Evolutionary conservation across 2,113 vertebrate species (phyloP).

Genomic region (Acanthisitta chloris): DNA sequence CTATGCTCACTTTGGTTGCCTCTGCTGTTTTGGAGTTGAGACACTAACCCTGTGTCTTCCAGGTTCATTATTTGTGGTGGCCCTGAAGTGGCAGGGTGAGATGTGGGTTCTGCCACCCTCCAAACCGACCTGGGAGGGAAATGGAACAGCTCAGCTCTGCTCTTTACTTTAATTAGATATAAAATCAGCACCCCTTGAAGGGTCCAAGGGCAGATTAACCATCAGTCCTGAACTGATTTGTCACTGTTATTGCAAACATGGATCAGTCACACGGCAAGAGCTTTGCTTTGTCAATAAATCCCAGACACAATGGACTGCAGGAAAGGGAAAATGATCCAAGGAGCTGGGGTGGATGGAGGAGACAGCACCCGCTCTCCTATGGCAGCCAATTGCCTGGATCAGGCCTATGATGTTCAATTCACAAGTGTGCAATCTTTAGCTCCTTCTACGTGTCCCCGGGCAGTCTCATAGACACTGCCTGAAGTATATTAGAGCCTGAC

Average conservation of each 20-base stretch:
- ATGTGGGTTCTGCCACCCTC: background rate
- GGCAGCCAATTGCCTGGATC: background rate
- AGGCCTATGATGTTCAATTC: background rate
- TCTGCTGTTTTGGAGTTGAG: background rate
- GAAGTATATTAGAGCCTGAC: slow-evolving; percentile 12
- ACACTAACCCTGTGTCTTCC: background rate
- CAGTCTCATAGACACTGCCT: background rate
- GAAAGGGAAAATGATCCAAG: background rate
- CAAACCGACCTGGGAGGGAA: rapidly evolving
- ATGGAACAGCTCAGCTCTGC: background rate
- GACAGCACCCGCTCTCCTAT: background rate
- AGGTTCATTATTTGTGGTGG: background rate
- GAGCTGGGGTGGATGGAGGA: rapidly evolving
- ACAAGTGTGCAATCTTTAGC: background rate
- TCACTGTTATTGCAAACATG: background rate
- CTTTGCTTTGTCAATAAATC: slow-evolving; percentile 40
- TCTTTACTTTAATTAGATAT: background rate
- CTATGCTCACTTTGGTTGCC: rapidly evolving
- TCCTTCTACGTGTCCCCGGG: background rate
- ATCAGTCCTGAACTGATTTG: background rate
- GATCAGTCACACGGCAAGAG: rapidly evolving
- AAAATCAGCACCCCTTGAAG: background rate
- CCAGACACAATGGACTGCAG: background rate
- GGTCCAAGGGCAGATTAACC: background rate
- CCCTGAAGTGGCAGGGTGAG: background rate